These are phyloP conservation scores for Suricata suricatta DNA, from an alignment of 2,113 vertebrate genomes.

Conservation along the genomic window DNA sequence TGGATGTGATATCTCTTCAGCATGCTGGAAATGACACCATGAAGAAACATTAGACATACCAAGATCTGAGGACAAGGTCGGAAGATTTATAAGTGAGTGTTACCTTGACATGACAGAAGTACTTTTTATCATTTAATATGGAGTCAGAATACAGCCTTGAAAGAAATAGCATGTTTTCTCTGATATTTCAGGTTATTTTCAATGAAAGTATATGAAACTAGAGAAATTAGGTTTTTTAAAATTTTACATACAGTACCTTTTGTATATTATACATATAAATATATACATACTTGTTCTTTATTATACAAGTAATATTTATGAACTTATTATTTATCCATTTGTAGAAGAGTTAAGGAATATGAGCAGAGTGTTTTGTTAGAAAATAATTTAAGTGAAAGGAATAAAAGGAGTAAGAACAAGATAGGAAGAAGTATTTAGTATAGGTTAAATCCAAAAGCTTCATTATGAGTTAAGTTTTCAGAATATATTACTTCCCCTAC, in stretches of 20 bases:
- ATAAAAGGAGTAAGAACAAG: background rate
- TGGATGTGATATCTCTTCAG: background rate
- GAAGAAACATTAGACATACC: background rate
- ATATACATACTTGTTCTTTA: background rate
- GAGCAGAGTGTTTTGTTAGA: constrained; percentile 7
- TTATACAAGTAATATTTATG: background rate
- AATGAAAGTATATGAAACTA: background rate
- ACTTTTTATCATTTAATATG: background rate
- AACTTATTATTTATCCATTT: background rate
- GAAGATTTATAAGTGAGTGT: background rate
- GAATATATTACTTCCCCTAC: background rate
- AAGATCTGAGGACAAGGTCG: background rate
- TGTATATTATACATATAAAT: background rate
- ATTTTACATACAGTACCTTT: background rate
- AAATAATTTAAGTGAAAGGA: constrained; percentile 42
- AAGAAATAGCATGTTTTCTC: background rate
- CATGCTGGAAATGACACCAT: background rate
- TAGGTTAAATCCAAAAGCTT: background rate
- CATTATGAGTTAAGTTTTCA: constrained; percentile 20
- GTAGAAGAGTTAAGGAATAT: background rate
- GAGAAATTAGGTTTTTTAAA: background rate
- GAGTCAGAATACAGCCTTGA: background rate
- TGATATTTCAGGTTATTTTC: background rate
- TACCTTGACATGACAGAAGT: background rate
- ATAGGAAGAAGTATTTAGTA: background rate